Percentiles rank a stretch among this genome's conserved stretches.
Conservation (phyloP, 2,113 vertebrate species). For the Pantherophis guttatus region DNA sequence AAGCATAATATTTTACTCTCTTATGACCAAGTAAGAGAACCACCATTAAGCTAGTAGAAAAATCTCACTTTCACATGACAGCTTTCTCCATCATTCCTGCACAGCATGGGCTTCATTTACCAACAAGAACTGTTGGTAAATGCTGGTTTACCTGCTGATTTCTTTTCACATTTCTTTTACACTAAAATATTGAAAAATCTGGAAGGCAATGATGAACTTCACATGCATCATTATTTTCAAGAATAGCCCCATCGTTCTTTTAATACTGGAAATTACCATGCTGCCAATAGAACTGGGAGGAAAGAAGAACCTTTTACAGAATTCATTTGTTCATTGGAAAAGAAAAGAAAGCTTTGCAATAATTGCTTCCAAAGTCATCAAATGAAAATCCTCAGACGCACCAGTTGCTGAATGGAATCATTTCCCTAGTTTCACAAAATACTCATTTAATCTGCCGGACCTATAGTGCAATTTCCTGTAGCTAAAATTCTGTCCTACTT, state of each 20-base stretch:
- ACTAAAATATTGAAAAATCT: slow-evolving; percentile 24
- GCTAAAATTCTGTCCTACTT: neutral
- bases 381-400: neutral
- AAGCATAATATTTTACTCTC: neutral
- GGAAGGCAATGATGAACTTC: slow-evolving; percentile 32
- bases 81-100: neutral
- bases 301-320: neutral
- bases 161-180: slow-evolving; percentile 43
- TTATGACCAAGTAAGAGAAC: neutral
- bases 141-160: neutral
- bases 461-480: neutral
- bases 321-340: neutral
- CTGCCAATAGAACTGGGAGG: neutral
- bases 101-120: neutral
- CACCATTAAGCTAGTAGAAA: neutral
- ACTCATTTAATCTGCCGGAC: neutral
- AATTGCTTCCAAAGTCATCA: neutral
- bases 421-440: neutral
- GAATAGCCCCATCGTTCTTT: slow-evolving; percentile 24
- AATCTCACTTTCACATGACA: neutral
- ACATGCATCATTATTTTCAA: slow-evolving; percentile 8
- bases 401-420: neutral
- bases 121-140: neutral
- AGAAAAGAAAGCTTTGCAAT: neutral
- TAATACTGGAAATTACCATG: neutral